Conservation (phyloP, 2,888 invertebrate species). For the Sabatieria punctata region DNA sequence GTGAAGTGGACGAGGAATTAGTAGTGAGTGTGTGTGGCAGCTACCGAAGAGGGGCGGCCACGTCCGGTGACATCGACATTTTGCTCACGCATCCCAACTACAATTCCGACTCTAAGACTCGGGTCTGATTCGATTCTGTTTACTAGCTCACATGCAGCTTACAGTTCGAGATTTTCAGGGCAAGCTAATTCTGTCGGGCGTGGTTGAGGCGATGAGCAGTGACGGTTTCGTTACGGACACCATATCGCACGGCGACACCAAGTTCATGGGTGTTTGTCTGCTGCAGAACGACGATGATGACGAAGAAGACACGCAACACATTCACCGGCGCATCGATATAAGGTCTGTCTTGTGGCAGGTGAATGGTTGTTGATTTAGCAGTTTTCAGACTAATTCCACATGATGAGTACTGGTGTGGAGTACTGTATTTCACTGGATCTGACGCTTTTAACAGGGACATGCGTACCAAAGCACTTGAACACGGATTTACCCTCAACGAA, state of each 20-base stretch:
- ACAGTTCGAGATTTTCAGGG: conserved; percentile 30
- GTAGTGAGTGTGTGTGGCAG: conserved; percentile 53
- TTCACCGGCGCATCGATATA: conserved; percentile 49
- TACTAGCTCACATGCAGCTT: too few species aligned
- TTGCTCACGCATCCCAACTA: conserved; percentile 50
- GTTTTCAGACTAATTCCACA: conserved; percentile 48
- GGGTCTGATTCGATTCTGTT: too few species aligned
- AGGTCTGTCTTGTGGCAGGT: conserved; percentile 21
- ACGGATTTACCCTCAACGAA: conserved; percentile 58
- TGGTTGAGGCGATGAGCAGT: conserved; percentile 44
- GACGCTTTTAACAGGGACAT: conserved; percentile 60
- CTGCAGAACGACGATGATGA: conserved; percentile 38
- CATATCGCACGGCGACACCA: conserved; percentile 53
- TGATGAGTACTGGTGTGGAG: conserved; percentile 56
- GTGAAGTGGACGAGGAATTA: too few species aligned
- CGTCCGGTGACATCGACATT: conserved; percentile 58
- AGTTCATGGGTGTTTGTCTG: conserved; percentile 62
- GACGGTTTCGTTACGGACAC: conserved; percentile 48
- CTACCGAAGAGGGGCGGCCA: conserved; percentile 41
- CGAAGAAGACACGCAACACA: neutral
- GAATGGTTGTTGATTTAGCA: conserved; percentile 1
- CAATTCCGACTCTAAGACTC: too few species aligned
- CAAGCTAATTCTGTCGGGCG: conserved; percentile 40
- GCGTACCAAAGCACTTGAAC: conserved; percentile 51
- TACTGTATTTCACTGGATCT: conserved; percentile 65